Evolutionary conservation across 2,888 invertebrate species (phyloP).

Genomic region (Eumacrocentrus americanus): DNA sequence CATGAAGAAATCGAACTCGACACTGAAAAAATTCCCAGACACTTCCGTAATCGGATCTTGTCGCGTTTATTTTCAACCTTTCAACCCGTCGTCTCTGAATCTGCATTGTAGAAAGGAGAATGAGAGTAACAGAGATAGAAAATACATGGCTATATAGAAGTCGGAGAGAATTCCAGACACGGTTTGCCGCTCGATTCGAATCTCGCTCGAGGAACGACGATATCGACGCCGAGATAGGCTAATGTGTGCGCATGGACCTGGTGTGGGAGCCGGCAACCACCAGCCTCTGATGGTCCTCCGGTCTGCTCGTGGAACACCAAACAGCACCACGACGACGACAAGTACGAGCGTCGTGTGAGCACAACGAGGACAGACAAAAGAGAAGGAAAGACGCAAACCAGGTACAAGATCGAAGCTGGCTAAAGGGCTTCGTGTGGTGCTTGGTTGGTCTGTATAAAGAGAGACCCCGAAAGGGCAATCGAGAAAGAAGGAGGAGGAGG

Average conservation of each 20-base stretch:
- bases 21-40: constrained; percentile 38
- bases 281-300: background rate
- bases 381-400: constrained; percentile 7
- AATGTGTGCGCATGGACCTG: constrained; percentile 25
- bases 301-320: constrained; percentile 24
- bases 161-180: constrained; percentile 22
- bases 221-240: constrained; percentile 30
- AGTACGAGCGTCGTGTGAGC: constrained; percentile 30
- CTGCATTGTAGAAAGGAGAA: background rate
- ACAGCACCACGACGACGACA: constrained; percentile 32
- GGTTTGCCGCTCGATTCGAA: constrained; percentile 23
- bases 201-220: constrained; percentile 23
- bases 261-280: constrained; percentile 5
- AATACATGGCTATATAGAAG: constrained; percentile 1
- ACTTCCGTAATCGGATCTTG: constrained; percentile 39
- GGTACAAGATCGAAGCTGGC: constrained; percentile 29
- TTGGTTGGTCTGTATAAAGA: constrained; percentile 39
- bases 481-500: constrained; percentile 27
- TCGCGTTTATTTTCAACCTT: constrained; percentile 8
- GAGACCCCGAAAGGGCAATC: constrained; percentile 52
- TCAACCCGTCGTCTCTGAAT: constrained; percentile 1
- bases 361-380: constrained; percentile 17
- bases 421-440: constrained; percentile 46
- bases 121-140: constrained; percentile 1
- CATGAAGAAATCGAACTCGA: background rate